Evolutionary conservation across 2,888 invertebrate species (phyloP).

Genomic region (Nephrotoma flavescens): DNA sequence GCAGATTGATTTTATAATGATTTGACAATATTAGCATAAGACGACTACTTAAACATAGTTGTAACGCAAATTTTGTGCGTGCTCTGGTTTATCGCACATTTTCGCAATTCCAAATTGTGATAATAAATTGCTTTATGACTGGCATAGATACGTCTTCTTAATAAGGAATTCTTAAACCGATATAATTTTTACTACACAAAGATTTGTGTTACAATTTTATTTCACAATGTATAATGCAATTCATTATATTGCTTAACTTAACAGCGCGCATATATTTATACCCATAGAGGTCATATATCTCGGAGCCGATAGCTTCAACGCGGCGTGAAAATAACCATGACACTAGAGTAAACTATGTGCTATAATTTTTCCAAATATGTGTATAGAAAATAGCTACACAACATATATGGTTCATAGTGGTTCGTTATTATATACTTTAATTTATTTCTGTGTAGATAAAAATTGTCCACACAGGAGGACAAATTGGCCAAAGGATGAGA

Average conservation of each 20-base stretch:
- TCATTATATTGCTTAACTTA: background rate
- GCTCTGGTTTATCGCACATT: no score
- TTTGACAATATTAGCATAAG: no score
- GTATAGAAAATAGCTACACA: background rate
- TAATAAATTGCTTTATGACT: no score
- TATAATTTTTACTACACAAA: no score
- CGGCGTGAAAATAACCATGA: background rate
- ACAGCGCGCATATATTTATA: background rate
- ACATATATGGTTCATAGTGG: background rate
- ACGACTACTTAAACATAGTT: no score
- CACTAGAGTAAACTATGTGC: background rate
- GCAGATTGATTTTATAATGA: no score
- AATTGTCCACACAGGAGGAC: background rate
- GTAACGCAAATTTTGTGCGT: no score
- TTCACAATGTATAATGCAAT: background rate
- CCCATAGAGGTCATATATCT: background rate
- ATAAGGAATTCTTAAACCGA: no score
- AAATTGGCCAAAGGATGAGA: background rate
- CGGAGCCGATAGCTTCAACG: background rate
- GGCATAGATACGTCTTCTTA: no score
- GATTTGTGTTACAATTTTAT: background rate
- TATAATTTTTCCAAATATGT: background rate
- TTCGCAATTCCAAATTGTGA: no score
- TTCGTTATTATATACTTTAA: background rate
- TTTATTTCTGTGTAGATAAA: background rate